A percentile compares a stretch with the other conserved stretches of the same genome.
These are phyloP conservation scores for Platycnemis pennipes DNA, from an alignment of 2,888 invertebrate genomes.

Conservation along the genomic window DNA sequence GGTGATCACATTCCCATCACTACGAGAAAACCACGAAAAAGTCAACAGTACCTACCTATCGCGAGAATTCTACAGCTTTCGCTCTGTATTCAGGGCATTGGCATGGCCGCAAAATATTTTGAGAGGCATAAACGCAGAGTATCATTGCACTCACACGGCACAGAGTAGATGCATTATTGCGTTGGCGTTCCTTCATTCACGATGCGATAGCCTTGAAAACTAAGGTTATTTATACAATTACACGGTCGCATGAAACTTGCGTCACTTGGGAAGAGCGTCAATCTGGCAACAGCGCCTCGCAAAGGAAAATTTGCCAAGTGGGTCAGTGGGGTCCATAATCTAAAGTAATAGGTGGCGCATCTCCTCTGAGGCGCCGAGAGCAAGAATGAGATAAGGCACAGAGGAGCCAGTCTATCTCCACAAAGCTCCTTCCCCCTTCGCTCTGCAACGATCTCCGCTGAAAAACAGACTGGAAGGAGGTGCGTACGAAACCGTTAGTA, in stretches of 20 bases:
- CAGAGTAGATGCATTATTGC: too few species aligned
- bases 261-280: background rate
- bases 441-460: background rate
- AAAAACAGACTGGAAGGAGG: background rate
- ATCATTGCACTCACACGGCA: too few species aligned
- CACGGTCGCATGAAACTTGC: background rate
- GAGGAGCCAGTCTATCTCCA: background rate
- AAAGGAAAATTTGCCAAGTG: background rate
- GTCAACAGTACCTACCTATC: too few species aligned
- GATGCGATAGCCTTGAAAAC: background rate
- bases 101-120: too few species aligned
- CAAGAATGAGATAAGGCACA: background rate
- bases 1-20: too few species aligned
- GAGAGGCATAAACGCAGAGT: too few species aligned
- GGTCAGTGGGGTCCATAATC: background rate
- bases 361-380: background rate
- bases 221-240: background rate
- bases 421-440: background rate
- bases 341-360: background rate
- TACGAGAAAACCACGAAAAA: too few species aligned
- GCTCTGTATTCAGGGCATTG: too few species aligned
- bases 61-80: too few species aligned
- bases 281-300: background rate
- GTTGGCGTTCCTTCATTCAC: background rate
- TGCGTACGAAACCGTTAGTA: background rate